Percentiles rank a stretch among this genome's conserved stretches.
Conservation (phyloP, 2,888 invertebrate genomes). For the Caenorhabditis panamensis region DNA sequence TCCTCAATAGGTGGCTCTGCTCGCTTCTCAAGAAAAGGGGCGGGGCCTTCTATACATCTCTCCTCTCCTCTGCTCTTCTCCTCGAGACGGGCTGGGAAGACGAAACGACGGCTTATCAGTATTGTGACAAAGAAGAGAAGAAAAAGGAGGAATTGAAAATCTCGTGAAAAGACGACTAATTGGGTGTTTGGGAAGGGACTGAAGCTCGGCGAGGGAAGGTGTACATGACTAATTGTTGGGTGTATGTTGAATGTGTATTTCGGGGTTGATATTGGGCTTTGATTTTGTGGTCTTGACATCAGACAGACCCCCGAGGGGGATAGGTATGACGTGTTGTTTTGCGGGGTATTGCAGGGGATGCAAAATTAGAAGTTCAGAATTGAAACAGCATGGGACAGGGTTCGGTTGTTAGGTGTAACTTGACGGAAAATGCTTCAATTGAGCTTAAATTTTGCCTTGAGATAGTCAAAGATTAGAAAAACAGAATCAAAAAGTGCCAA, state of each 20-base stretch:
- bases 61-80: conserved; percentile 3
- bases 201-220: background rate
- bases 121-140: background rate
- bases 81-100: too few species aligned
- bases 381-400: too few species aligned
- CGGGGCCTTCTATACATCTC: conserved; percentile 45
- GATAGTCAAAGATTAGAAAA: too few species aligned
- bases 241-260: background rate
- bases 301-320: too few species aligned
- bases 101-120: conserved; percentile 34
- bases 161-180: conserved; percentile 38
- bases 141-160: conserved; percentile 7
- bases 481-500: too few species aligned
- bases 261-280: too few species aligned
- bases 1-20: conserved; percentile 19
- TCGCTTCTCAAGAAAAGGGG: conserved; percentile 37
- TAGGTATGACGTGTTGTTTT: too few species aligned
- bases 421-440: too few species aligned
- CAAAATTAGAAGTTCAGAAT: too few species aligned
- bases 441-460: too few species aligned
- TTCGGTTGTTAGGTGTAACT: too few species aligned
- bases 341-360: too few species aligned
- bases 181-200: conserved; percentile 13
- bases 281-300: background rate
- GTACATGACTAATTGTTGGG: background rate